Percentiles rank a stretch among this genome's conserved stretches.
phyloP scores from a whole-genome alignment of 2,888 invertebrate species.

The Clostera curtula region DNA sequence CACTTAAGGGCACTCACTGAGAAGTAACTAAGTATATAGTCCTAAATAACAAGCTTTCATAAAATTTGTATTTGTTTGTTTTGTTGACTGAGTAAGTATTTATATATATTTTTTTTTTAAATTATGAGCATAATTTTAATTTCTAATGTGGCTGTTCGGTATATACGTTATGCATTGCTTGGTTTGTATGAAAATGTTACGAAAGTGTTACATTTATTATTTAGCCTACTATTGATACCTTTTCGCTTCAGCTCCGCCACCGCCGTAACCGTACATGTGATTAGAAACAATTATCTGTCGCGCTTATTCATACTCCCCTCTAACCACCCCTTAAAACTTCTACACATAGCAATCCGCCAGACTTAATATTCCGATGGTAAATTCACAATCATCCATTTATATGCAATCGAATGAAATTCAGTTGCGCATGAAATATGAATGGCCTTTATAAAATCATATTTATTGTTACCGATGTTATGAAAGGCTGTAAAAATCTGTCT shows the following conservation, averaged over 20 bases:
- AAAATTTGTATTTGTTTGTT: too few species aligned
- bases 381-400: slow-evolving; percentile 44
- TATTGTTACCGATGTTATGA: slow-evolving; percentile 4
- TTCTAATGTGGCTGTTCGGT: too few species aligned
- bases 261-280: slow-evolving; percentile 59
- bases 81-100: too few species aligned
- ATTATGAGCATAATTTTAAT: too few species aligned
- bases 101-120: too few species aligned
- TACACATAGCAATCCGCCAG: slow-evolving; percentile 48
- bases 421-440: slow-evolving; percentile 11
- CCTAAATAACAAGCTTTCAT: too few species aligned
- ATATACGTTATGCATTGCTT: too few species aligned
- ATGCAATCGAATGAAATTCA: slow-evolving; percentile 24
- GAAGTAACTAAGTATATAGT: too few species aligned
- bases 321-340: slow-evolving; percentile 67
- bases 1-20: too few species aligned
- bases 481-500: slow-evolving; percentile 5
- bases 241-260: slow-evolving; percentile 13
- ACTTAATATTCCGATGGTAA: slow-evolving; percentile 53
- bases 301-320: slow-evolving; percentile 64
- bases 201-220: too few species aligned
- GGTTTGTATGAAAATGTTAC: too few species aligned
- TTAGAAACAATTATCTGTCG: slow-evolving; percentile 69
- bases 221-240: too few species aligned
- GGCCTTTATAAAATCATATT: slow-evolving; percentile 6